Percentiles rank a stretch among this genome's conserved stretches.
phyloP scores from a whole-genome alignment of 2,797 vertebrate genomes.

The Macroramphosus scolopax region DNA sequence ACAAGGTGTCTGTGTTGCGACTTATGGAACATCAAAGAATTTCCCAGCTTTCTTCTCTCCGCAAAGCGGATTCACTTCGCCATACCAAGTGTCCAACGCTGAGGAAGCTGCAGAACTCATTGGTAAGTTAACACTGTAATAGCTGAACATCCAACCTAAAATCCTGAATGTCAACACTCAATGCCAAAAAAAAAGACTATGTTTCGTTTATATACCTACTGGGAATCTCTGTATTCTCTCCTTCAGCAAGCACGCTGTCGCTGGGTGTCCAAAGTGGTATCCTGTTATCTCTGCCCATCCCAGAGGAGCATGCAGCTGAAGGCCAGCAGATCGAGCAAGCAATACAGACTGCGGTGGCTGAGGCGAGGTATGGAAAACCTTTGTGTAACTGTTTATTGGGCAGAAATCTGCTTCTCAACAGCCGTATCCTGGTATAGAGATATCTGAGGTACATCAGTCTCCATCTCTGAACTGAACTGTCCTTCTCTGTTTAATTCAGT shows the following conservation, averaged over 20 bases:
- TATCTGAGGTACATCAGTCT: background rate
- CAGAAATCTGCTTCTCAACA: background rate
- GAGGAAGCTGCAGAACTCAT: constrained; percentile 86
- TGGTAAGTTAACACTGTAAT: constrained; percentile 62
- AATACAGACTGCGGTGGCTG: constrained; percentile 77
- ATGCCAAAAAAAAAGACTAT: no score
- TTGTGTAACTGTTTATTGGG: no score
- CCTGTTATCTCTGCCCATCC: constrained; percentile 87
- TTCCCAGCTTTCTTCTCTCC: constrained; percentile 89
- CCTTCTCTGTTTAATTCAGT: constrained; percentile 59
- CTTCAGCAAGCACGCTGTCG: constrained; percentile 73
- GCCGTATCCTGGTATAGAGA: constrained; percentile 1
- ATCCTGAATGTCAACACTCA: no score
- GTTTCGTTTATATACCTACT: no score
- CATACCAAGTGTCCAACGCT: constrained; percentile 75
- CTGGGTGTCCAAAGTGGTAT: constrained; percentile 83
- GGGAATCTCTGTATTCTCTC: background rate
- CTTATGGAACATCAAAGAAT: constrained; percentile 80
- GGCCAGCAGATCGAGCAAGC: constrained; percentile 83
- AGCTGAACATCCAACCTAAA: no score
- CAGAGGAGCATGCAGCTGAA: constrained; percentile 74
- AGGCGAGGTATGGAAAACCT: constrained; percentile 75
- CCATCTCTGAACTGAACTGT: background rate
- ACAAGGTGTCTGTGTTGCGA: constrained; percentile 88
- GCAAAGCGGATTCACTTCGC: constrained; percentile 83